Conservation (phyloP, 2,888 invertebrate genomes). For the Parapristionchus giblindavisi region DNA sequence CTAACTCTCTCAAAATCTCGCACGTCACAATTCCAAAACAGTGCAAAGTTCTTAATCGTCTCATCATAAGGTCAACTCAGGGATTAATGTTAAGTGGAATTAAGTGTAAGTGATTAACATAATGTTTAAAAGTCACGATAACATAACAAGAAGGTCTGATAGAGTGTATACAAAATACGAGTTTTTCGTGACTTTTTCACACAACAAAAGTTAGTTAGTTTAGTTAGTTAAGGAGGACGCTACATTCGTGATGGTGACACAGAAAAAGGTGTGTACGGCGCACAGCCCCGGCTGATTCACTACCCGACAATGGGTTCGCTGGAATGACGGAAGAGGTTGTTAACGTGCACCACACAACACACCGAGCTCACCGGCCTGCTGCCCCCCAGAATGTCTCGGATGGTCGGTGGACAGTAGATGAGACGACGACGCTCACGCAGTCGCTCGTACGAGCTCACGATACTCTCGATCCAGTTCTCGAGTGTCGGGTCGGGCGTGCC, state of each 20-base stretch:
- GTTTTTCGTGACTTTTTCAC: no score
- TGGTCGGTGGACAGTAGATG: slow-evolving; percentile 54
- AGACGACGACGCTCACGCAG: slow-evolving; percentile 57
- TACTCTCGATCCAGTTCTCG: slow-evolving; percentile 25
- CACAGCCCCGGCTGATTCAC: slow-evolving; percentile 31
- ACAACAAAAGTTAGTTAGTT: slow-evolving; percentile 21
- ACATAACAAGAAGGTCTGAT: no score
- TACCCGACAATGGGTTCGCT: slow-evolving; percentile 29
- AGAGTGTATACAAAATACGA: no score
- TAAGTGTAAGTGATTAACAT: no score
- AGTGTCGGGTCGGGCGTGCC: slow-evolving; percentile 32
- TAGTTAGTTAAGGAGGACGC: no score
- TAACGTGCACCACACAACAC: slow-evolving; percentile 10
- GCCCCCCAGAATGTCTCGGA: slow-evolving; percentile 58
- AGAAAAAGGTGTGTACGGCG: slow-evolving; percentile 33
- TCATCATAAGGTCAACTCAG: no score
- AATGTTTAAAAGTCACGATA: no score
- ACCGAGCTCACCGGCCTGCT: slow-evolving; percentile 48
- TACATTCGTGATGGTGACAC: slow-evolving; percentile 32
- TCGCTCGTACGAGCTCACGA: slow-evolving; percentile 19
- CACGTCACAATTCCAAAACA: no score
- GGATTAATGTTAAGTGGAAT: no score
- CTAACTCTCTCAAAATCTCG: no score
- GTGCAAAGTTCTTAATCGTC: no score
- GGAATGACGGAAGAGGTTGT: slow-evolving; percentile 8